Evolutionary conservation across 2,888 invertebrate species (phyloP), one percentile per base, ranked within the genome.

Genomic region (Pheosia gnoma): DNA sequence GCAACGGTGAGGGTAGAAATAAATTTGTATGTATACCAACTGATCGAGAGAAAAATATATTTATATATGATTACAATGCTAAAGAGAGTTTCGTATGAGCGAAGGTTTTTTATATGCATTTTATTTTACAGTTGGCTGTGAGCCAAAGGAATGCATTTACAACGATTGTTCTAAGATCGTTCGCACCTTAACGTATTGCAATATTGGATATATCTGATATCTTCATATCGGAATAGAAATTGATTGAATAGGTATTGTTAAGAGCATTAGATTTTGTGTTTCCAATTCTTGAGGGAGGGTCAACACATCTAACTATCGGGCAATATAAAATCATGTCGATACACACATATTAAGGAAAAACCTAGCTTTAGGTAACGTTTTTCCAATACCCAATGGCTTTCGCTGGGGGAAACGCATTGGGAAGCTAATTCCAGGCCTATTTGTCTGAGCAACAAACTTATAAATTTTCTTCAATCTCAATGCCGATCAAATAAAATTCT

Each of bases 41-140:
- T 69, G 83, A 84, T 63, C 87, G 78, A 76, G 92, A 92, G 63
- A 89, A 86, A 82, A 92, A 91, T 87, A 91, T 92, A 88, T 90
- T 91, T 90, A 92, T 93, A 91, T 93, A 92, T 87, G 91, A 93
- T 81, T 91, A 90, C 84, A 91, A 83, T 75, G 87, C 88, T 83
- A 93, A 93, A 74, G 93, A 93, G 67, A 93, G 93, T 88, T 93
- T 93, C 78, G 93, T 93, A 70, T 93, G 71, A 79, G 25, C 37
- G 5, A n/a, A 43, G n/a, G 9, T 59, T 58, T 52, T 58, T 39
- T 55, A 58, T 61, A 13, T 47, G 59, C 47, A 56, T 57, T 45
- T 36, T 57, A 57, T 57, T 36, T 45, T 36, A 25, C 45, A 9
- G 3, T 45, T 57, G 57, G 57, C 41, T 57, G 9, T 4, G 36